Evolutionary conservation across 2,888 invertebrate species (phyloP), one percentile per base, ranked within the genome.

Genomic region (Ectemnius cavifrons): DNA sequence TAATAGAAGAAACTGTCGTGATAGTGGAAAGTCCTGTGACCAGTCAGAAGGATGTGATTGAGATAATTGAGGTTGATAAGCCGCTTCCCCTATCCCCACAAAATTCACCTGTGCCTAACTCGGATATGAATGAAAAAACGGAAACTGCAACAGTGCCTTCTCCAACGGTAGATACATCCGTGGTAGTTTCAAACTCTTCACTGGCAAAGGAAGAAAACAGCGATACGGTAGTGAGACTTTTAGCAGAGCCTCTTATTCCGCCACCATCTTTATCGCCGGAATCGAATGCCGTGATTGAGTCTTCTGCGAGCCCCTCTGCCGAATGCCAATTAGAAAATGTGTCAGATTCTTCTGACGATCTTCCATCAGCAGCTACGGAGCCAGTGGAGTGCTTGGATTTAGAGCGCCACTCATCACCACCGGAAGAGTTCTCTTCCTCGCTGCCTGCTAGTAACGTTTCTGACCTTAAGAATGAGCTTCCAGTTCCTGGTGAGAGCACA

Each of bases 391-490:
- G 63, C 47, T 63, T 71, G 56, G 77, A 79, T 37, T 71, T 67
- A 2, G 63, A 49, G 23, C 82, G 76, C n/a, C 74, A 74, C 70
- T 84, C 81, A 16, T 77, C 80, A 67, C 86, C 84, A 71, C 75
- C 82, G 78, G 81, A 82, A 74, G 73, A 82, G 65, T 74, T 73
- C 69, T 63, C 81, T 62, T 71, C 71, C 18, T 67, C 81, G n/a
- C 28, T 68, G 57, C n/a, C 18, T 5, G 8, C 63, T 11, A 63
- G 63, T 18, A 67, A 70, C 6, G 18, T 56, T 13, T 63, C 78
- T 45, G 67, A 71, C 52, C 46, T 11, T 69, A 67, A 60, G 37
- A 67, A 52, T 47, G 75, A 82, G 28, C 20, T 58, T 65, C 69
- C 78, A 71, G 66, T 71, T 70, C 56, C 73, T 57, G 72, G 58